A percentile compares a stretch with the other conserved stretches of the same genome.
Conservation (phyloP, 2,888 invertebrate species). For the Erynnis tages region DNA sequence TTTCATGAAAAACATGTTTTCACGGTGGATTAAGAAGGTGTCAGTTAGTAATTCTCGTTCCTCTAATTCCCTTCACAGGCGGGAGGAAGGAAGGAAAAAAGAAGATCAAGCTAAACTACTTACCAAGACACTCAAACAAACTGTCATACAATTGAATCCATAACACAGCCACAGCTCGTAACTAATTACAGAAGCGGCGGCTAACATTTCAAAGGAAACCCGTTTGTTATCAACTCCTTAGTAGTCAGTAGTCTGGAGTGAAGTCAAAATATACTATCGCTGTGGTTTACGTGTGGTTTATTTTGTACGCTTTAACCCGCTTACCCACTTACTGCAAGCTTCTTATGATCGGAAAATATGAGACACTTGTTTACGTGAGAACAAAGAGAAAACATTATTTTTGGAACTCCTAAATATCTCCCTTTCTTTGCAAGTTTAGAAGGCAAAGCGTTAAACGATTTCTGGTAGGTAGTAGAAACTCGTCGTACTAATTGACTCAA, state of each 20-base stretch:
- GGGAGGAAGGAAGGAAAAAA: too few species aligned
- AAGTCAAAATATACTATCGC: neutral
- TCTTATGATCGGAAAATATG: constrained; percentile 12
- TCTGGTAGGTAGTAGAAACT: too few species aligned
- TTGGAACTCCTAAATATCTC: constrained; percentile 9
- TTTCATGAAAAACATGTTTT: too few species aligned
- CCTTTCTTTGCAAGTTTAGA: neutral
- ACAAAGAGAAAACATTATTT: constrained; percentile 20
- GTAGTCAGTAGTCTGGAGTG: neutral
- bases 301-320: constrained; percentile 15
- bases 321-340: constrained; percentile 21
- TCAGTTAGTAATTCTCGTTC: too few species aligned
- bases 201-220: constrained; percentile 6
- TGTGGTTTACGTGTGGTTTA: constrained; percentile 15
- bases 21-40: too few species aligned
- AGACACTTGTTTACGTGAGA: constrained; percentile 25
- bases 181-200: constrained; percentile 1
- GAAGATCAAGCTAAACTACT: too few species aligned
- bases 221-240: constrained; percentile 16
- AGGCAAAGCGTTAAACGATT: too few species aligned
- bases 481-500: too few species aligned
- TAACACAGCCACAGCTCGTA: too few species aligned
- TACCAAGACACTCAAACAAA: too few species aligned
- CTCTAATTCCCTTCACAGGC: too few species aligned
- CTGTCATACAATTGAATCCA: too few species aligned